phyloP scores from a whole-genome alignment of 2,113 vertebrate genomes.

The Nipponia nippon region DNA sequence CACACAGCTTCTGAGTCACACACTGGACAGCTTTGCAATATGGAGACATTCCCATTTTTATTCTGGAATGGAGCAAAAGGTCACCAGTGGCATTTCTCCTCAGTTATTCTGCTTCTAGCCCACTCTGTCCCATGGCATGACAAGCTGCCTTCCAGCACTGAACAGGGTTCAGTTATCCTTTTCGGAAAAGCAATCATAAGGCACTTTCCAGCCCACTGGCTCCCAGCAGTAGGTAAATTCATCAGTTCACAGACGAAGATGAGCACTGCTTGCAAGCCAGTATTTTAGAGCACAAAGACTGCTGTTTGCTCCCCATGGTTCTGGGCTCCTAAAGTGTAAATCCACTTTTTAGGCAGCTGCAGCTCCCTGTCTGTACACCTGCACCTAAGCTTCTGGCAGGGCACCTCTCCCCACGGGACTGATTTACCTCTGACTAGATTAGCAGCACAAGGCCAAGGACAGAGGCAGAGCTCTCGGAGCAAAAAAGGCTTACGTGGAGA shows the following conservation, averaged over 20 bases:
- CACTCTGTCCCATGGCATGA: not conserved
- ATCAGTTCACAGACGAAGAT: not conserved
- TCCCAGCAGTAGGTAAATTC: conserved; percentile 28
- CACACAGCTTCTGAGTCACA: not conserved
- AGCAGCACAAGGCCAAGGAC: not conserved
- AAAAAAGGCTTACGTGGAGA: not conserved
- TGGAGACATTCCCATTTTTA: not conserved
- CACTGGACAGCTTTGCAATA: not conserved
- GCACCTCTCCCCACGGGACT: not conserved
- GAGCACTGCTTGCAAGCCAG: not conserved
- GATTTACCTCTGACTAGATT: not conserved
- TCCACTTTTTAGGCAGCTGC: not conserved
- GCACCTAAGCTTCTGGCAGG: conserved; percentile 12
- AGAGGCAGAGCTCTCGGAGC: not conserved
- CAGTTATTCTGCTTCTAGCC: not conserved
- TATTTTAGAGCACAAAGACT: not conserved
- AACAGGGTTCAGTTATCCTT: not conserved
- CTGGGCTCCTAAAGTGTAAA: not conserved
- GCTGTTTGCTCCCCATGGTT: not conserved
- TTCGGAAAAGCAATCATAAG: not conserved
- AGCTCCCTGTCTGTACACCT: conserved; percentile 15
- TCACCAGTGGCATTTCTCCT: not conserved
- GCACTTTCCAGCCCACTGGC: not conserved
- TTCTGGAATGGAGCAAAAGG: not conserved
- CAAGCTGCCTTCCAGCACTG: not conserved